Conservation (phyloP, 2,113 vertebrate species). For the Colius striatus region DNA sequence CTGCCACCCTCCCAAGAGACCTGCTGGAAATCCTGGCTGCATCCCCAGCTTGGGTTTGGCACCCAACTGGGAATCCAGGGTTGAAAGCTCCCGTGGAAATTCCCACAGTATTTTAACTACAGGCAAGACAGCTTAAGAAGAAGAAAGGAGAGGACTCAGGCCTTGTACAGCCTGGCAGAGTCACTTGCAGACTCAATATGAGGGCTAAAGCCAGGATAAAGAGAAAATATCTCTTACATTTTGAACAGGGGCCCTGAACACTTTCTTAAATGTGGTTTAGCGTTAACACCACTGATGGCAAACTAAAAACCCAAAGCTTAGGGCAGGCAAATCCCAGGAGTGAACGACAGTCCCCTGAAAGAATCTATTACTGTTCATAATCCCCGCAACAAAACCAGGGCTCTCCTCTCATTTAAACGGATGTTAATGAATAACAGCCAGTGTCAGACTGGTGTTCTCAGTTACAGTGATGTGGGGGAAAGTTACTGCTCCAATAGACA, state of each 20-base stretch:
- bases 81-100: not conserved
- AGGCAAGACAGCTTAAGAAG: not conserved
- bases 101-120: not conserved
- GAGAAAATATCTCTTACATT: not conserved
- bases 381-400: conserved; percentile 10
- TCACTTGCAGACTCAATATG: not conserved
- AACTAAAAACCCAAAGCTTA: conserved; percentile 11
- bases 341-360: not conserved
- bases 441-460: not conserved
- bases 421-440: conserved; percentile 50
- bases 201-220: not conserved
- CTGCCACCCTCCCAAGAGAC: not conserved
- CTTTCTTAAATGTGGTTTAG: not conserved
- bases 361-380: conserved; percentile 50
- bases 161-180: not conserved
- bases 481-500: not conserved
- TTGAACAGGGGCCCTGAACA: not conserved
- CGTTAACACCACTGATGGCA: conserved; percentile 14
- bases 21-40: not conserved
- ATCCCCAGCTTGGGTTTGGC: not conserved
- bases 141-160: not conserved
- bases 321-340: conserved; percentile 7
- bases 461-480: not conserved
- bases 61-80: not conserved
- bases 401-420: conserved; percentile 39